phyloP scores from a whole-genome alignment of 1,140 invertebrate species.

The Scaptomyza graminum region DNA sequence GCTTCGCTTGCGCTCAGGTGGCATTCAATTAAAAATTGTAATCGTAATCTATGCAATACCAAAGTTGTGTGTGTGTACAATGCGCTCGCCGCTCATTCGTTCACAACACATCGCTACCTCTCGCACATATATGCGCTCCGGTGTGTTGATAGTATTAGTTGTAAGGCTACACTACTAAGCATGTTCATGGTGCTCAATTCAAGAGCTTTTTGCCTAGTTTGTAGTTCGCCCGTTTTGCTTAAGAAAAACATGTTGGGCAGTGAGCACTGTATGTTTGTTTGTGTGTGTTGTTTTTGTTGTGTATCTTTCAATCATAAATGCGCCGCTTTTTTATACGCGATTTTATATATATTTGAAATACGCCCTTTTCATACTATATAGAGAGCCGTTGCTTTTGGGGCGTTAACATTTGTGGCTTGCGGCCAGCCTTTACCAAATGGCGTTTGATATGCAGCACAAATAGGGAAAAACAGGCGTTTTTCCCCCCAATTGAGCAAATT shows the following conservation, averaged over 20 bases:
- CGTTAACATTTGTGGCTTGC: constrained; percentile 41
- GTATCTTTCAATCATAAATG: constrained; percentile 64
- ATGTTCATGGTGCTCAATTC: constrained; percentile 20
- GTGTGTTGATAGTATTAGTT: constrained; percentile 1
- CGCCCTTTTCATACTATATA: constrained; percentile 69
- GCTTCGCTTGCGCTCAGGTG: constrained; percentile 62
- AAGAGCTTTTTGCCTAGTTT: constrained; percentile 27
- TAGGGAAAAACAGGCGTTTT: constrained; percentile 10
- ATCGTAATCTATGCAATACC: constrained; percentile 72
- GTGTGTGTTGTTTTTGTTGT: constrained; percentile 29
- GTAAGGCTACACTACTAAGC: constrained; percentile 27
- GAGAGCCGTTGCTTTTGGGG: constrained; percentile 44
- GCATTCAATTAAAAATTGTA: constrained; percentile 78
- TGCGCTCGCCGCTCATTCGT: constrained; percentile 63
- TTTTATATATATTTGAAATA: constrained; percentile 56
- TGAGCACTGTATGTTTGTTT: constrained; percentile 20
- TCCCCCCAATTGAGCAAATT: constrained; percentile 10
- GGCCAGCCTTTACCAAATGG: constrained; percentile 35
- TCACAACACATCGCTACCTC: constrained; percentile 22
- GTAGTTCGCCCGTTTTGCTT: constrained; percentile 7
- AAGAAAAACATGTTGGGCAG: constrained; percentile 34
- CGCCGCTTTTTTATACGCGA: constrained; percentile 57
- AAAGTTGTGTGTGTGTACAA: constrained; percentile 38
- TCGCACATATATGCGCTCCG: constrained; percentile 13
- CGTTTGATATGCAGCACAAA: constrained; percentile 35